These are phyloP conservation scores for Serilophus lunatus DNA, from an alignment of 2,113 vertebrate species.

Conservation along the genomic window DNA sequence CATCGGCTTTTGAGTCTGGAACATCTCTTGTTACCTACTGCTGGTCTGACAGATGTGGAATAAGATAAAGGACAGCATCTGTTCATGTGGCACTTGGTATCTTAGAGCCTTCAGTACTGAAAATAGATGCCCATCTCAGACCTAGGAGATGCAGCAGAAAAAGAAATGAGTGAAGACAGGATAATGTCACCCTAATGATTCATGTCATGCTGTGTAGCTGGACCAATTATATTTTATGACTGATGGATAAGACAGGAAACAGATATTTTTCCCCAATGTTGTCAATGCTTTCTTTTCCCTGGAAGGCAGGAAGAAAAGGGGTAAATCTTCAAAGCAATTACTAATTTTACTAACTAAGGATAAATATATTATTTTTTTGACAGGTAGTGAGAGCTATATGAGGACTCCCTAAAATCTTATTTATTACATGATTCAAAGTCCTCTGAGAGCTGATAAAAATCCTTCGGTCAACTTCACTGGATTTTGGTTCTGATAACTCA, in stretches of 20 bases:
- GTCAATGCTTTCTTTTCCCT: background rate
- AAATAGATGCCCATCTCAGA: background rate
- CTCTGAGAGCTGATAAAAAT: background rate
- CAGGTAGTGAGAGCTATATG: background rate
- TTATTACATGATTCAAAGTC: background rate
- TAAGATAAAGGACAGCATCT: background rate
- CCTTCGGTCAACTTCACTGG: background rate
- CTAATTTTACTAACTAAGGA: background rate
- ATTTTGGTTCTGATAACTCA: background rate
- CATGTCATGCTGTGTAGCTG: background rate
- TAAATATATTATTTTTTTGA: background rate
- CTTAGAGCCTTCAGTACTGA: conserved; percentile 21
- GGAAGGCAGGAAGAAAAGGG: background rate
- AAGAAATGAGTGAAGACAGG: conserved; percentile 1
- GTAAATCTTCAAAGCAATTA: background rate
- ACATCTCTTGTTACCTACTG: background rate
- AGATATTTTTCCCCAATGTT: background rate
- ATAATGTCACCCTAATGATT: conserved; percentile 13
- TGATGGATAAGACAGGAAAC: background rate
- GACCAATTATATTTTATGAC: background rate
- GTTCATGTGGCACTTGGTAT: background rate
- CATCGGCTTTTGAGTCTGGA: background rate
- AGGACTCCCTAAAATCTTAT: background rate
- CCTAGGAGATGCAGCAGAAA: background rate
- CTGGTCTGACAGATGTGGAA: conserved; percentile 15